phyloP scores from a whole-genome alignment of 2,113 vertebrate species.

The Eurypyga helias region DNA sequence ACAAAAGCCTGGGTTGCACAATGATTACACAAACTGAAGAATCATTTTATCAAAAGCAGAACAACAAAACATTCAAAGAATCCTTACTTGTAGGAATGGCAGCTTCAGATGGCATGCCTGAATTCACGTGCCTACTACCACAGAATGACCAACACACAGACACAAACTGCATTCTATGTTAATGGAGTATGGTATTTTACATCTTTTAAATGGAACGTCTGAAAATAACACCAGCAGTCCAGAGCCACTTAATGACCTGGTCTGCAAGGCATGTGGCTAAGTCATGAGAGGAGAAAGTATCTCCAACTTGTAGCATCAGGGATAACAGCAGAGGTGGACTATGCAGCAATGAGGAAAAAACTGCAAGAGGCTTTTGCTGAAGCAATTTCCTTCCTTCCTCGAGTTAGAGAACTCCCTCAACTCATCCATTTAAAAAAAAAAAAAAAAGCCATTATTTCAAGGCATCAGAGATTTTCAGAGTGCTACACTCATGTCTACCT shows the following conservation, averaged over 20 bases:
- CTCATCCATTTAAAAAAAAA: background rate
- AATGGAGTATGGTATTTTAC: background rate
- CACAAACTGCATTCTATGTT: rapidly evolving
- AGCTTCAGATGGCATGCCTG: background rate
- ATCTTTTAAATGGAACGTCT: rapidly evolving
- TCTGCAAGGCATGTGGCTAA: background rate
- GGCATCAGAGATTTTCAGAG: background rate
- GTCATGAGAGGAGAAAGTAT: background rate
- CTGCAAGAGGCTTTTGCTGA: background rate
- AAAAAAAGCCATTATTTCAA: background rate
- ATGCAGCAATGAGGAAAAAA: background rate
- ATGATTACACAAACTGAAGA: background rate
- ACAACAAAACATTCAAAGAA: background rate
- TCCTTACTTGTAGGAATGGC: background rate
- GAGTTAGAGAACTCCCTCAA: rapidly evolving
- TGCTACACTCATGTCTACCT: background rate
- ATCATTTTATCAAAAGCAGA: constrained; percentile 23
- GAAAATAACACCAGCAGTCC: background rate
- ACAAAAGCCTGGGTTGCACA: background rate
- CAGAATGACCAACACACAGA: rapidly evolving
- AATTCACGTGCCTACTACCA: no score
- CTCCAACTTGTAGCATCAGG: rapidly evolving
- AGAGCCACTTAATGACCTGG: background rate
- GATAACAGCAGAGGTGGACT: background rate
- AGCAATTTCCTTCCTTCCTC: background rate